Base-by-base conservation (phyloP, 2,797 vertebrate genomes). In the Gadopsis bispinosus region DNA sequence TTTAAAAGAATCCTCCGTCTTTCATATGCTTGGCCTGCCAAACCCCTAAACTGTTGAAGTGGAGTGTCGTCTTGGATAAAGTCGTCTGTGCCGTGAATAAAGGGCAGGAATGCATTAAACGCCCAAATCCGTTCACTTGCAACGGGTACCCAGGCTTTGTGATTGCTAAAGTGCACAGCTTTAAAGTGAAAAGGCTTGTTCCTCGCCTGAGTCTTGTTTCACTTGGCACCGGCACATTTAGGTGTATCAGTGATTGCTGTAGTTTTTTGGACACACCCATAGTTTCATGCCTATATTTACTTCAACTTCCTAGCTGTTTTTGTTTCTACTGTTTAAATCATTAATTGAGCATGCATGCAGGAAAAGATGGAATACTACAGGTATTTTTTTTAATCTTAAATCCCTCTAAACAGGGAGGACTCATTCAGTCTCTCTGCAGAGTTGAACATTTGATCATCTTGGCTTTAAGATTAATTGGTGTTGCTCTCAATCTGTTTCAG, bases 151-250 rank as follows among this genome's bases (percentile, higher is more conserved):
- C 72, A 19, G 74, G 86, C 85, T 92, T 92, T 92, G 91, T 90
- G 90, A 88, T 91, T 72, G 80, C 79, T 86, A 77, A 91, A 93
- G 91, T 92, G 90, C 84, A 71, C 62, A 66, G 75, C 80, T 90
- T 93, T 84, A 90, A 93, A 94, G 94, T 94, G 91, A 87, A 94
- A 94, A 94, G 79, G 72, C 92, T 87, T 94, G 93, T 94, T 91
- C 86, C 77, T 87, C 45, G 53, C 71, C 71, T 11, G 26, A 63
- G 86, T 83, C 83, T 86, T 81, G 87, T 91, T 87, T 89, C 77
- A 77, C 81, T 82, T 81, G 4, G 80, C 67, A 53, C 76, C 3
- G 4, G 72, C 78, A 86, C 85, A 86, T 86, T 84, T 51, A 79
- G 76, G 69, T 79, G 43, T 43, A 75, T 88, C 74, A 82, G 71